Evolutionary conservation across 2,797 vertebrate species (phyloP), one percentile per base, ranked within the genome.

Genomic region (Cirrhinus molitorella): DNA sequence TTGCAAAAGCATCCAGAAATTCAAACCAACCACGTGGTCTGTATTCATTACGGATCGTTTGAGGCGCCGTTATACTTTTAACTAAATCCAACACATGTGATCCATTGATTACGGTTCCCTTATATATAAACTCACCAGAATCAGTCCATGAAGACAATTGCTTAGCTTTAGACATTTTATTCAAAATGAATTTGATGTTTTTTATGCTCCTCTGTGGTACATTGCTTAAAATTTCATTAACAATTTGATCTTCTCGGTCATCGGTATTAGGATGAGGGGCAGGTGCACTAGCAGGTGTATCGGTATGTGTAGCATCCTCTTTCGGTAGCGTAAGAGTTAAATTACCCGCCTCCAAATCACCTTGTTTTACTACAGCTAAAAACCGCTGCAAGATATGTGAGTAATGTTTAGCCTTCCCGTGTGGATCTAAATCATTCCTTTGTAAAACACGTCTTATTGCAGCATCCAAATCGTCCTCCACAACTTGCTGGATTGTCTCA

Each of bases 11-110:
- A 1, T 71, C 19, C 19, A 80, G 47, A 16, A 80, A n/a, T 63
- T 72, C 17, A n/a, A 0, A 25, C 43, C 70, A 81, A 0, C 57
- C 25, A 11, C 21, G 7, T 6, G 4, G 13, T 16, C 45, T 47
- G 13, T 16, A 14, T 47, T 47, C 45, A 47, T 47, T 9, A 1
- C 13, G 40, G n/a, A 75, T 45, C n/a, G 55, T 75, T 28, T 68
- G 34, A 28, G 47, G 37, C 0, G 25, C 14, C 0, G 43, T 81
- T 13, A 81, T 25, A 71, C 25, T 80, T 25, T 65, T 73, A 16
- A 82, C 10, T 28, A 82, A 28, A 53, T 82, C 71, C 14, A 65
- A 5, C 47, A 83, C 66, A 59, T 75, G 80, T 6, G 23, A 66
- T 4, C 80, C 31, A 23, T 21, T n/a, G 1, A 82, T 66, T 0